These are phyloP conservation scores for Siniperca knerii DNA, from an alignment of 2,113 vertebrate genomes.

Conservation along the genomic window DNA sequence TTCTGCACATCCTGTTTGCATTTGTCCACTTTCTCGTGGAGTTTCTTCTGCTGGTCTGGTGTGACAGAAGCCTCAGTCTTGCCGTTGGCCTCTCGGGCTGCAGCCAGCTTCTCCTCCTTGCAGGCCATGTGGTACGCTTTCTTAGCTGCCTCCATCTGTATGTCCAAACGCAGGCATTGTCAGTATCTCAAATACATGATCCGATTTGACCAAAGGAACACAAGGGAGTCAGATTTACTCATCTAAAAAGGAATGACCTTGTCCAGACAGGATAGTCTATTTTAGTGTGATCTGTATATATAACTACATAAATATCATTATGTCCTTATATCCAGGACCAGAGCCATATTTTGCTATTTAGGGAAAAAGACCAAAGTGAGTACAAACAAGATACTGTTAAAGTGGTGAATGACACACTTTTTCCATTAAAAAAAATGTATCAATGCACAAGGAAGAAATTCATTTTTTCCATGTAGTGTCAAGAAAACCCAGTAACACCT, in stretches of 20 bases:
- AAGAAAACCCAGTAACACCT: not conserved
- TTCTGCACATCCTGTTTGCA: constrained; percentile 96
- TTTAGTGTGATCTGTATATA: not conserved
- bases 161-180: constrained; percentile 27
- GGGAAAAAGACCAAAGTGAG: not conserved
- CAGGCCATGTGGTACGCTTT: constrained; percentile 96
- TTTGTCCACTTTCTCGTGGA: constrained; percentile 98
- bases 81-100: constrained; percentile 93
- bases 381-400: not conserved
- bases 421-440: not conserved
- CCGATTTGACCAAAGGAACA: constrained; percentile 10
- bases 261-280: not conserved
- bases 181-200: constrained; percentile 14
- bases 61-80: constrained; percentile 94
- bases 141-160: constrained; percentile 94
- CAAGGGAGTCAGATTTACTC: not conserved
- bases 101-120: constrained; percentile 97
- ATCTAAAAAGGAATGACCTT: constrained; percentile 6
- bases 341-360: not conserved
- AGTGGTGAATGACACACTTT: no score
- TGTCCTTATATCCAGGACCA: not conserved
- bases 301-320: not conserved
- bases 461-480: not conserved
- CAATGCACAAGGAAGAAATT: not conserved
- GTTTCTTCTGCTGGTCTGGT: constrained; percentile 95